Base-by-base conservation (phyloP, 2,797 vertebrate genomes). In the Cercopithecus neglectus region DNA sequence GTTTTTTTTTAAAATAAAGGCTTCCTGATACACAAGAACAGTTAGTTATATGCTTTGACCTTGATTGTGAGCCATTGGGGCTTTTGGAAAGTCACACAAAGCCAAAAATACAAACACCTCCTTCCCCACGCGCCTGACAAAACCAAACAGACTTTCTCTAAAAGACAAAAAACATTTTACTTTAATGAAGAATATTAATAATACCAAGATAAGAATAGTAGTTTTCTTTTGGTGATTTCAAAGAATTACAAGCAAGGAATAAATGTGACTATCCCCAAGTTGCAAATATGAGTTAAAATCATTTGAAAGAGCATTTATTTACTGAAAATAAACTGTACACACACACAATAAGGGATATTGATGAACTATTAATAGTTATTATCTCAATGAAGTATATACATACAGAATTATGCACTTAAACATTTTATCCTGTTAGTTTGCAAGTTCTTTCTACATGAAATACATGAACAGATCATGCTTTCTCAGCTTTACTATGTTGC, bases 321-420 rank as follows among this genome's bases (percentile, higher is more conserved):
- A 97, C 96, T 97, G 97, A 97, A 98, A 98, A 98, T 95, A 97
- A 97, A 97, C 96, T 97, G 92, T 98, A 80, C 97, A 86, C 93
- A 22, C 44, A 96, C 22, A 89, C 8, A 98, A 95, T 98, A 98
- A 94, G 95, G 0, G 55, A 85, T 97, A 97, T 75, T 94, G 96
- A 97, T 98, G 82, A 95, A 89, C 95, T 97, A 79, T 96, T 96
- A 96, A 48, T 50, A 61, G 55, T 70, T n/a, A 46, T 79, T 67
- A 70, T 88, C 57, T 84, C 4, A 1, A 94, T 80, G 36, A 95
- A 94, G 91, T 41, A 86, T 78, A 81, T 78, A 81, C 90, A n/a
- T 96, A 94, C 28, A 97, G 89, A 97, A 93, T 97, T 97, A 89
- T 57, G 91, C 95, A 97, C 44, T 92, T 95, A 97, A 95, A 94